Base-by-base conservation (phyloP, 2,797 vertebrate genomes). In the Rhinella marina region DNA sequence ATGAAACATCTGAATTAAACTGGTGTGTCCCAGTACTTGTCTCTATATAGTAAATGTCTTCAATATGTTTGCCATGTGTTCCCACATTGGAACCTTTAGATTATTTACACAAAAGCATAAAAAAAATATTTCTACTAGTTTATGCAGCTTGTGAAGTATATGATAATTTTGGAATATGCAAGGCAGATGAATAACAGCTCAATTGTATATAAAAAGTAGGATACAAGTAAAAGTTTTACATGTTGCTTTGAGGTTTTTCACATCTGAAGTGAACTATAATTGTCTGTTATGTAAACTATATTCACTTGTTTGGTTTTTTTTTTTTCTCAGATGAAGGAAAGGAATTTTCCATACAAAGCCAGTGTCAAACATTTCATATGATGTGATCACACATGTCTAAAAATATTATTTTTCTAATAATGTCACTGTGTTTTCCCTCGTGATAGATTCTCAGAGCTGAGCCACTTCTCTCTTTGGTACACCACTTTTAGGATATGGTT, bases 361-460 rank as follows among this genome's bases (percentile, higher is more conserved):
- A 4, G 7, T 48, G 12, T 17, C 16, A 48, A 3, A 73, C 9
- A 8, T 48, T 73, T 7, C 41, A 73, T 13, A 48, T 50, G 19
- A 50, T 21, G 32, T 73, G 32, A 48, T 23, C 41, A 21, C 41
- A 73, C 21, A 23, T 9, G 11, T 73, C 19, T 73, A 23, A 4
- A 73, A 73, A 73, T 21, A 50, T 72, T 41, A 50, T 73, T 50
- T 48, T 75, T 75, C 41, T 75, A 73, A 9, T 17, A 73, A 73
- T 41, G 19, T 48, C 0, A 73, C 21, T 21, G 32, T 21, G 9
- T 41, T 41, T 73, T 48, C 68, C 29, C 68, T 19, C 10, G 7
- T 72, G 29, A 72, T 3, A 32, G 41, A 75, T 75, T 75, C 72
- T 52, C 48, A n/a, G 72, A 75, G 12, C 11, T 6, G 8, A 52